Percentiles rank a stretch among this genome's conserved stretches.
Evolutionary conservation across 2,888 invertebrate species (phyloP).

Genomic region (Smittia aterrima): DNA sequence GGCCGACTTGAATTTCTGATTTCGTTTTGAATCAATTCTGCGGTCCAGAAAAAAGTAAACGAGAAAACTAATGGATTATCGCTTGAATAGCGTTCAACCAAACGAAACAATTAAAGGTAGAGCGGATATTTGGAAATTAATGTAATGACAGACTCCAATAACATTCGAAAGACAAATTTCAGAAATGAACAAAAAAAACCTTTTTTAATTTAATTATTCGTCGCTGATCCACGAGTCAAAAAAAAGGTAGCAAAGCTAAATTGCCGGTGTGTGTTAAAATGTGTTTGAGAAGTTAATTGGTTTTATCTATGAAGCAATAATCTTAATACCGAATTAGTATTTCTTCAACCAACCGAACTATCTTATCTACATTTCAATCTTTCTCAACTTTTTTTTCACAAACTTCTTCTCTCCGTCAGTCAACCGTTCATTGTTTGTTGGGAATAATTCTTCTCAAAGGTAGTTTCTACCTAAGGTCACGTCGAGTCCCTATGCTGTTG

Average conservation of each 20-base stretch:
- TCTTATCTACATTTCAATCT: constrained; percentile 38
- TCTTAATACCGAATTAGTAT: constrained; percentile 40
- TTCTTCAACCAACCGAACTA: constrained; percentile 21
- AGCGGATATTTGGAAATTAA: neutral
- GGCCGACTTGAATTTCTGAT: neutral
- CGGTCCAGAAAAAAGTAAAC: neutral
- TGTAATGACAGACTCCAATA: neutral
- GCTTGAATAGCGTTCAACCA: constrained; percentile 29
- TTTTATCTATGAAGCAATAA: constrained; percentile 37
- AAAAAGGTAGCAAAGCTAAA: neutral
- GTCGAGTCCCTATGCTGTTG: constrained; percentile 11
- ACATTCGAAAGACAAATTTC: constrained; percentile 15
- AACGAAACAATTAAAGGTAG: constrained; percentile 19
- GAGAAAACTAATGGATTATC: constrained; percentile 40
- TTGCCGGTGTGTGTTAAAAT: constrained; percentile 22
- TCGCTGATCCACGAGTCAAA: neutral
- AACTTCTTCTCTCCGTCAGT: neutral
- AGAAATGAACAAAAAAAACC: neutral
- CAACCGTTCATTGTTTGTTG: neutral
- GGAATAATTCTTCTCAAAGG: constrained; percentile 5
- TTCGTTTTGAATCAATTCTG: neutral
- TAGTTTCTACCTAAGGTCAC: constrained; percentile 22
- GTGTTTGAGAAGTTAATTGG: constrained; percentile 41
- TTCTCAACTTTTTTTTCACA: neutral
- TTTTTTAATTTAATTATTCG: constrained; percentile 20